Conservation (phyloP, 2,797 vertebrate species). For the Capromys pilorides region DNA sequence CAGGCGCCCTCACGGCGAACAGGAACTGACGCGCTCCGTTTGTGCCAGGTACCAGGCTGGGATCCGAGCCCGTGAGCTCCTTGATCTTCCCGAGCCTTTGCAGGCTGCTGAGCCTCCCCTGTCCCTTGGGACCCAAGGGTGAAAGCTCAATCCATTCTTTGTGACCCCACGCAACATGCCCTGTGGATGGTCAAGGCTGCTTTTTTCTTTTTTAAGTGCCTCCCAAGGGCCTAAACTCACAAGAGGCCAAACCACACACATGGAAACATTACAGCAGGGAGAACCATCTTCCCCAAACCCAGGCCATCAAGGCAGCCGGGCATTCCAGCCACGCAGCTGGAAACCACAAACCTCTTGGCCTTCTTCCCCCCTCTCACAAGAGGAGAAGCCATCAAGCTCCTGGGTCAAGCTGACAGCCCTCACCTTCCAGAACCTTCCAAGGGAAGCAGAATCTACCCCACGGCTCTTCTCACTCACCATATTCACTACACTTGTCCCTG, state of each 20-base stretch:
- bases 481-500: background rate
- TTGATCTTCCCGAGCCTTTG: background rate
- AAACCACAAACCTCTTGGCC: background rate
- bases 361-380: background rate
- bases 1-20: background rate
- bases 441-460: background rate
- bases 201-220: background rate
- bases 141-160: background rate
- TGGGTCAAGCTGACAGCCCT: background rate
- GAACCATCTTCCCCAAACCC: background rate
- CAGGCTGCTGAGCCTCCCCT: background rate
- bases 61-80: background rate
- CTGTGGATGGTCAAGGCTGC: background rate
- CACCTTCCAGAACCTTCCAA: background rate
- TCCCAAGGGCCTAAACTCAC: slow-evolving; percentile 25
- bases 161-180: background rate
- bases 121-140: background rate
- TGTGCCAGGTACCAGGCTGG: background rate
- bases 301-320: rapidly evolving
- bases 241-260: background rate
- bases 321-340: background rate
- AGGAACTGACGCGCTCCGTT: background rate
- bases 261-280: background rate
- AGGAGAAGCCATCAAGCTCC: background rate
- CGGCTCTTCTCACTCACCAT: background rate